Evolutionary conservation across 2,797 vertebrate genomes (phyloP), one percentile per base, ranked within the genome.

Genomic region (Limosa lapponica): DNA sequence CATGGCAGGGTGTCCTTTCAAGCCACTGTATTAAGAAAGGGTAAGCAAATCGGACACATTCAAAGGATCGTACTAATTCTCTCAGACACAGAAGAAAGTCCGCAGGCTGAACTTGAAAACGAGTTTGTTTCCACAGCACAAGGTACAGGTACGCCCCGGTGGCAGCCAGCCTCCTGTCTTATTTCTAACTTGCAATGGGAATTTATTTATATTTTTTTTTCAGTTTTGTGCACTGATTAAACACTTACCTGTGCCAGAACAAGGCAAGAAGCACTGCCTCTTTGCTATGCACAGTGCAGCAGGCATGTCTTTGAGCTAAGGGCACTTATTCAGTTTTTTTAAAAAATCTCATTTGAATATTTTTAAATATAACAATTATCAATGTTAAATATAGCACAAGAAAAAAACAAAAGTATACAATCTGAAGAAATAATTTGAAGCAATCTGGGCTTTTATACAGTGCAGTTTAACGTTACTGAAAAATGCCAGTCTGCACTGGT

Each of bases 1-100:
- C 23, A 0, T 1, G 5, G 1, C 55, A 11, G 55, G 51, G 41
- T 0, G 0, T 8, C 64, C 14, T 9, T 8, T 5, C 8, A 23
- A 59, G 48, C 25, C 61, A 0, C 25, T 1, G 6, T 2, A 4
- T 5, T 14, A 15, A 25, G 22, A 19, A 17, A 39, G 48, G 2
- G 17, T 11, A 4, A 30, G 36, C 16, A 34, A 58, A 44, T 4
- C 0, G 30, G 24, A 1, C 2, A 2, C 24, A 1, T 54, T 73
- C 39, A 8, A 16, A 75, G 41, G 13, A 3, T 10, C 32, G 1
- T 2, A 3, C 14, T 48, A 8, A 32, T 54, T 64, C 37, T 15
- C 14, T 5, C 0, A 19, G 28, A 2, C 16, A 1, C 36, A 8
- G 55, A 41, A 48, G 27, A 18, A 81, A 82, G 12, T 67, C 28